Base-by-base conservation (phyloP, 1,140 invertebrate species). In the Scaptomyza hsui region DNA sequence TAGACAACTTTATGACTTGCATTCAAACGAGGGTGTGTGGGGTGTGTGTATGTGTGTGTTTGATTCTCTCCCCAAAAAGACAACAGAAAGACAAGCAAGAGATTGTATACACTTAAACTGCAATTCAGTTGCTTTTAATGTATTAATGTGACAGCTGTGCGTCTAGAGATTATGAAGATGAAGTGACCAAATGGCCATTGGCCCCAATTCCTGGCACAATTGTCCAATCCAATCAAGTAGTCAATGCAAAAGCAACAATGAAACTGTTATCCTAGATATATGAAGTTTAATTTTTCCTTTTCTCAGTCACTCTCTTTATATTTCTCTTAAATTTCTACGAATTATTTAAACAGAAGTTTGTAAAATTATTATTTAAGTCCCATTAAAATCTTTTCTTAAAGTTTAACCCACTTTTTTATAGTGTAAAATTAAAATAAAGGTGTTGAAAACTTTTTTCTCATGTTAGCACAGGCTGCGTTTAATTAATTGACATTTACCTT, bases 121-220 rank as follows among this genome's bases (percentile, higher is more conserved):
- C 78, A 78, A 71, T 82, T 82, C 72, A 71, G 45, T 75, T 42
- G 41, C 60, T 74, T 45, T 60, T 71, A 81, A 78, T 82, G 80
- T 65, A 75, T 83, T 75, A 21, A 52, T 19, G 2, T 39, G 49
- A 52, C 49, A 37, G 16, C 49, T 5, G 49, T 37, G 10, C 18
- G 32, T 16, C 32, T n/a, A 10, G 16, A 16, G 10, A 16, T 37
- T 52, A 52, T 52, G 16, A 52, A 35, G 48, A 51, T 51, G 32
- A 51, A 19, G 15, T 51, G 47, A 24, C 24, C 47, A 49, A 49
- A 2, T 51, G 47, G 47, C 13, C 13, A 49, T 29, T 29, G 47
- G 13, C 47, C 47, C 13, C 47, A 49, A 49, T 29, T 49, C 6
- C 29, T 26, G 45, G 24, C 13, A 13, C 47, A 32, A 49, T 16